A percentile compares a stretch with the other conserved stretches of the same genome.
Conservation (phyloP, 2,888 invertebrate species). For the Aphodius granarius region DNA sequence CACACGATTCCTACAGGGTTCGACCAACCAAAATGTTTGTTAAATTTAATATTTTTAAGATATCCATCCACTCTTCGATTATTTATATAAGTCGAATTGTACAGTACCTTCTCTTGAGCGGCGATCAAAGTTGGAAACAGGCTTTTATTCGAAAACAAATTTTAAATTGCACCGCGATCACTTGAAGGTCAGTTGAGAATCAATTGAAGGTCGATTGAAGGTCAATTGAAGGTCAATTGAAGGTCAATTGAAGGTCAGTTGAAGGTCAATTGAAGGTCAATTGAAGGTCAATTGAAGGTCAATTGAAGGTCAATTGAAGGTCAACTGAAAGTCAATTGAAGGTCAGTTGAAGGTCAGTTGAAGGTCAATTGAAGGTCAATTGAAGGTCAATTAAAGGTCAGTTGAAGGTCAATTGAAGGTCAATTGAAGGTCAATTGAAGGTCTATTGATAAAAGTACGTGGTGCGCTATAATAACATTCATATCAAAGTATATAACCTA, state of each 20-base stretch:
- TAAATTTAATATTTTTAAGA: constrained; percentile 39
- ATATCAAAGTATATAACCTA: constrained; percentile 7
- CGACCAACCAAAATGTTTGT: constrained; percentile 23
- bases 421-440: not conserved
- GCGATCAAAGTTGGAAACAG: constrained; percentile 29
- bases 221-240: not conserved
- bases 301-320: not conserved
- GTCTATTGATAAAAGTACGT: not conserved
- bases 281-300: not conserved
- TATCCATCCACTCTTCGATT: constrained; percentile 45
- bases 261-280: not conserved
- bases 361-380: not conserved
- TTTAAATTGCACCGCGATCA: not conserved
- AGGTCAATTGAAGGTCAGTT: not conserved
- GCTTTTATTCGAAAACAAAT: not conserved
- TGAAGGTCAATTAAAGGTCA: too few relatives aligned
- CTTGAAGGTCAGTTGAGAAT: not conserved
- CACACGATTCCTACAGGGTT: not conserved
- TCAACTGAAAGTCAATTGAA: too few relatives aligned
- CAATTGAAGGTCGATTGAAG: not conserved
- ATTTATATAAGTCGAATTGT: constrained; percentile 37
- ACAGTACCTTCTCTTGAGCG: constrained; percentile 44
- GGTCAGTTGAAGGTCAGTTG: not conserved
- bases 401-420: not conserved
- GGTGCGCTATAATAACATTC: not conserved